phyloP scores from a whole-genome alignment of 2,888 invertebrate species.

The Cerastis leucographa region DNA sequence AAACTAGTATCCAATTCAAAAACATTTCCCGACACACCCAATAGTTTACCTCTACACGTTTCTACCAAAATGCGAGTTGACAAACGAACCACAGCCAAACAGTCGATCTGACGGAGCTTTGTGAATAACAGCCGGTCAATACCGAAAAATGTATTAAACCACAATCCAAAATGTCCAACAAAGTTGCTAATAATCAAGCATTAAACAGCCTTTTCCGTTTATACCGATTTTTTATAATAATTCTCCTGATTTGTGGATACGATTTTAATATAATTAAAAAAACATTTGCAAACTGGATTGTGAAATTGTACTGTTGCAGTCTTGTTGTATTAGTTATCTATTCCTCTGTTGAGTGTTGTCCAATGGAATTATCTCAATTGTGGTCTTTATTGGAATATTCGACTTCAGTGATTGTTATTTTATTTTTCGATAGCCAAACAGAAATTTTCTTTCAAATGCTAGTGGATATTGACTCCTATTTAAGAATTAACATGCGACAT shows the following conservation, averaged over 20 bases:
- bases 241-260: constrained; percentile 80
- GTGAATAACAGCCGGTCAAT: constrained; percentile 62
- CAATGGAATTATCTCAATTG: constrained; percentile 70
- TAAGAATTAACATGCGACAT: constrained; percentile 76
- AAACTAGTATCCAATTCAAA: constrained; percentile 61
- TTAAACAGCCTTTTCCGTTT: constrained; percentile 61
- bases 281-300: constrained; percentile 55
- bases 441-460: constrained; percentile 73
- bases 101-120: constrained; percentile 71
- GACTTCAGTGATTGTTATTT: constrained; percentile 71
- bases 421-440: constrained; percentile 75
- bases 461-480: constrained; percentile 74
- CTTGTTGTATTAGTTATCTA: constrained; percentile 71
- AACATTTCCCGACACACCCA: constrained; percentile 56
- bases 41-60: constrained; percentile 66
- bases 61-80: constrained; percentile 72
- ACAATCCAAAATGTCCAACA: constrained; percentile 66
- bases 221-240: constrained; percentile 74
- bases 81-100: constrained; percentile 73
- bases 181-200: constrained; percentile 53
- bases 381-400: constrained; percentile 82
- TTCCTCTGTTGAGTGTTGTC: constrained; percentile 75
- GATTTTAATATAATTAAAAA: constrained; percentile 77
- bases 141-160: constrained; percentile 64
- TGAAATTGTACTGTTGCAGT: constrained; percentile 73